Conservation (phyloP, 2,888 invertebrate genomes). For the Drosophila niveifrons region DNA sequence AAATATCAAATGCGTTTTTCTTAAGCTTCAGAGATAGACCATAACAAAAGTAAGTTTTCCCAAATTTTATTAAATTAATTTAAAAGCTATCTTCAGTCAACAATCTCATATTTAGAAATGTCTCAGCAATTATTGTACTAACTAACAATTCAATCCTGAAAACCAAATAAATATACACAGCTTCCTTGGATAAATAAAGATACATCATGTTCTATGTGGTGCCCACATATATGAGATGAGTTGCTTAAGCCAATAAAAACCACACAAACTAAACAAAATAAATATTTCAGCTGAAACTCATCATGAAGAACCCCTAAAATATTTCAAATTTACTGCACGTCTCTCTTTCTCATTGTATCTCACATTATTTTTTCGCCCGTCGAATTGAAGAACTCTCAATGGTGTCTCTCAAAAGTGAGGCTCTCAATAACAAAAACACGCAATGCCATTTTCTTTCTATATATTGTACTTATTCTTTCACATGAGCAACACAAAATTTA, state of each 20-base stretch:
- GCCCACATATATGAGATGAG: background rate
- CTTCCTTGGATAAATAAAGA: slow-evolving; percentile 7
- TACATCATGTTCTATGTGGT: background rate
- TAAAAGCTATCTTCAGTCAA: no score
- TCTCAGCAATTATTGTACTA: background rate
- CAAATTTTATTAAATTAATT: no score
- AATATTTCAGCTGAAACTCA: slow-evolving; percentile 20
- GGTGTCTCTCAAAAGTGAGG: background rate
- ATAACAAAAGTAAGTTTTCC: no score
- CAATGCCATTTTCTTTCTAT: slow-evolving; percentile 56
- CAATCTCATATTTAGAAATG: background rate
- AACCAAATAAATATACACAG: slow-evolving; percentile 10
- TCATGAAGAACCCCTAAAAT: slow-evolving; percentile 25
- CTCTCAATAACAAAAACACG: slow-evolving; percentile 34
- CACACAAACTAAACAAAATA: slow-evolving; percentile 34
- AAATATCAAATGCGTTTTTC: background rate
- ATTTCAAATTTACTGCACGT: slow-evolving; percentile 18
- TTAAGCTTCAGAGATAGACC: no score
- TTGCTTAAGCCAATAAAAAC: slow-evolving; percentile 11
- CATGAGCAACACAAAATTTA: slow-evolving; percentile 61
- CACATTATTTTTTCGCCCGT: background rate
- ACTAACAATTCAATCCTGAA: background rate
- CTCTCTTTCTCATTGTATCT: background rate
- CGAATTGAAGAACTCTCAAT: slow-evolving; percentile 8
- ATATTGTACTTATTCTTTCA: slow-evolving; percentile 39